Evolutionary conservation across 2,888 invertebrate genomes (phyloP).

Genomic region (Argyra leucocephala): DNA sequence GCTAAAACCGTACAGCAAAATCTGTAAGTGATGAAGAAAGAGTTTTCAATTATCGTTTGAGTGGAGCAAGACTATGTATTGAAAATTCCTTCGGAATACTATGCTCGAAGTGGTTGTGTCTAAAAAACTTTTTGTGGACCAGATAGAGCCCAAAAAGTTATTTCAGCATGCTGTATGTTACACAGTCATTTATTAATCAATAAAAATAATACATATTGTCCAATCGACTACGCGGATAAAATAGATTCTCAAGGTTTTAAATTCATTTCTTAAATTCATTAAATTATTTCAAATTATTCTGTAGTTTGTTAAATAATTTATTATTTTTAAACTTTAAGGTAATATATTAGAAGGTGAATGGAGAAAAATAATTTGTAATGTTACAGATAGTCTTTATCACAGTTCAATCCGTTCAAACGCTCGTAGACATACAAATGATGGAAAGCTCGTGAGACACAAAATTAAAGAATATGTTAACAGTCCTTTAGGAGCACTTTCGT

Average conservation of each 20-base stretch:
- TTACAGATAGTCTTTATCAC: neutral
- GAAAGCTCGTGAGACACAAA: neutral
- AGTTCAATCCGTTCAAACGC: neutral
- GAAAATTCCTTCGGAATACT: conserved; percentile 1
- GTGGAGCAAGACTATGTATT: neutral
- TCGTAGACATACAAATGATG: neutral
- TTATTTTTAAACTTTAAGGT: neutral
- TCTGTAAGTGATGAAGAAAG: neutral
- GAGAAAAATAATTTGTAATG: conserved; percentile 14
- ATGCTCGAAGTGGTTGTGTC: neutral
- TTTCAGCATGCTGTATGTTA: neutral
- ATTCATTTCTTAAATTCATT: no score
- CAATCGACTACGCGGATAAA: neutral
- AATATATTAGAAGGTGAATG: conserved; percentile 17
- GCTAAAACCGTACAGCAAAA: neutral
- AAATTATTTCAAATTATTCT: no score
- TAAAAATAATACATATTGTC: neutral
- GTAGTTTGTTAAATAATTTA: neutral
- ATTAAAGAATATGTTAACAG: neutral
- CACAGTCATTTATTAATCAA: neutral
- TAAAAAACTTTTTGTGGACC: neutral
- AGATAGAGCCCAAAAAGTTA: conserved; percentile 5
- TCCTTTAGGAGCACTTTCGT: neutral
- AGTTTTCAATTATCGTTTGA: neutral
- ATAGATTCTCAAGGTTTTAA: no score